These are phyloP conservation scores for Botia kubotai DNA, from an alignment of 2,797 vertebrate genomes.

Conservation along the genomic window DNA sequence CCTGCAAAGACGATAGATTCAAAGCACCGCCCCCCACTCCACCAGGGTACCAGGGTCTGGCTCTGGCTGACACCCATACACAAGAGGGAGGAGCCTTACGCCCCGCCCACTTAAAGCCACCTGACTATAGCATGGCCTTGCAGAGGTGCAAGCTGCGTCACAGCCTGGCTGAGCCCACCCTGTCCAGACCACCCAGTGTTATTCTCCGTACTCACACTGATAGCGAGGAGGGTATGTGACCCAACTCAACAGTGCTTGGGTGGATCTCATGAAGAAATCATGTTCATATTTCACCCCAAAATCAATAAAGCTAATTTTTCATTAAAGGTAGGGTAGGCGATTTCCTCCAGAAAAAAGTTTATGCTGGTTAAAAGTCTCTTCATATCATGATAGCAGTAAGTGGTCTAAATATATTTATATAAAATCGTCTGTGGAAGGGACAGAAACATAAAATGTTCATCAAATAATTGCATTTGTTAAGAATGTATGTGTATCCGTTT, in stretches of 20 bases:
- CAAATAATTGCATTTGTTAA: too few relatives aligned
- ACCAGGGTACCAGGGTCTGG: slow-evolving; percentile 95
- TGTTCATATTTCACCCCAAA: neutral
- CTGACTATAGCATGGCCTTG: slow-evolving; percentile 95
- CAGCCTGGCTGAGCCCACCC: slow-evolving; percentile 72
- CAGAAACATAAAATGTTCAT: too few relatives aligned
- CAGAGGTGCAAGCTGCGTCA: slow-evolving; percentile 94
- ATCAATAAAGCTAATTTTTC: neutral
- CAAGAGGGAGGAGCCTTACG: slow-evolving; percentile 82
- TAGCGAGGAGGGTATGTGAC: slow-evolving; percentile 92
- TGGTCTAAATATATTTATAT: too few relatives aligned
- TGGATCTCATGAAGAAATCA: neutral
- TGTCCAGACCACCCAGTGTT: slow-evolving; percentile 75
- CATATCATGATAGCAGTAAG: too few relatives aligned
- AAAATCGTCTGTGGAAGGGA: too few relatives aligned
- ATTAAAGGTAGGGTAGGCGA: too few relatives aligned
- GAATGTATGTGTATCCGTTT: too few relatives aligned
- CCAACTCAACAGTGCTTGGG: neutral
- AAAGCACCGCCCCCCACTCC: slow-evolving; percentile 95
- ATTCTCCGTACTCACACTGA: slow-evolving; percentile 77
- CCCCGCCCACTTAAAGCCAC: slow-evolving; percentile 89
- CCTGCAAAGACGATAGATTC: slow-evolving; percentile 94
- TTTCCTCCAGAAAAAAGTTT: too few relatives aligned
- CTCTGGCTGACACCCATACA: slow-evolving; percentile 87
- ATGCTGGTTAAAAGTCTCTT: too few relatives aligned